These are phyloP conservation scores for Nematopogon swammerdamellus DNA, from an alignment of 2,888 invertebrate species.

Conservation along the genomic window DNA sequence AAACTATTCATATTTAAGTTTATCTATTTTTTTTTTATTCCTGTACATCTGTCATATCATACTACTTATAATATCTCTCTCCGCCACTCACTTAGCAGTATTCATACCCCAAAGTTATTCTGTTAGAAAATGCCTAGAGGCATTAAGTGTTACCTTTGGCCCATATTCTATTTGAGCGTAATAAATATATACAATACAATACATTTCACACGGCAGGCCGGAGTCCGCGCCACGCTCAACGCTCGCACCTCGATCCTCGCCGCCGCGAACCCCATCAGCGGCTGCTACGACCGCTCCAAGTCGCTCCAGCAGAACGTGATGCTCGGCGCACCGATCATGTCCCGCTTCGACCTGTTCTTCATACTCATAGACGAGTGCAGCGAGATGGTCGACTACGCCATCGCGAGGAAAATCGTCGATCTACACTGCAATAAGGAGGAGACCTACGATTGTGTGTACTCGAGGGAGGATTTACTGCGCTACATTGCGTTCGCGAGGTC, in stretches of 20 bases:
- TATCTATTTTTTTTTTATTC: no score
- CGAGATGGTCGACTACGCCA: conserved; percentile 90
- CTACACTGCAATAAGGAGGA: conserved; percentile 85
- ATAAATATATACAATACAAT: no score
- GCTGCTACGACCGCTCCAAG: conserved; percentile 91
- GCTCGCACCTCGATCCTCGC: conserved; percentile 97
- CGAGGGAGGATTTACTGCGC: conserved; percentile 84
- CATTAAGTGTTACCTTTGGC: no score
- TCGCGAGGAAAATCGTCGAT: conserved; percentile 93
- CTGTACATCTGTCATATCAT: no score
- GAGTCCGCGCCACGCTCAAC: conserved; percentile 94
- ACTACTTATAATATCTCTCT: no score
- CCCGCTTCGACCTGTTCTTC: conserved; percentile 97
- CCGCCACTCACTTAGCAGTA: no score
- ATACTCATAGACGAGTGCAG: conserved; percentile 93
- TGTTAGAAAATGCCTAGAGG: no score
- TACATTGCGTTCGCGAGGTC: conserved; percentile 97
- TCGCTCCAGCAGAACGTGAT: conserved; percentile 93
- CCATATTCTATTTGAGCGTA: no score
- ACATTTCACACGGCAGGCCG: no score
- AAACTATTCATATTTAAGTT: no score
- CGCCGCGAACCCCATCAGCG: conserved; percentile 97
- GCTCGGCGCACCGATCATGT: conserved; percentile 96
- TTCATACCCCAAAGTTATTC: no score
- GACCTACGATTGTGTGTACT: conserved; percentile 75